Conservation (phyloP, 2,113 vertebrate species). For the Lasiurus cinereus region DNA sequence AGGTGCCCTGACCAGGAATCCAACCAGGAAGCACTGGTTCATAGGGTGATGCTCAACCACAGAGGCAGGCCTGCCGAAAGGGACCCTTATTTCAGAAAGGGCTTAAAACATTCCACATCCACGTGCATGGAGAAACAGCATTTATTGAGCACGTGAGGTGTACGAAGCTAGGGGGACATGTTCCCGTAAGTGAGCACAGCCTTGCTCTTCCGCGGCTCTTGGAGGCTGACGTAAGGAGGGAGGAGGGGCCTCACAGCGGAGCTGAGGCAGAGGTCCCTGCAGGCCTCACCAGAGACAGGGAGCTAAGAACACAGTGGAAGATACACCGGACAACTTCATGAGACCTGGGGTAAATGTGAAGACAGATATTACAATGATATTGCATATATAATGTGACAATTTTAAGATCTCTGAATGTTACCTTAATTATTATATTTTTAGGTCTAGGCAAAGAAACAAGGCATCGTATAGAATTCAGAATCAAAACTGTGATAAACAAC, state of each 20-base stretch:
- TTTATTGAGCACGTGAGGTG: neutral
- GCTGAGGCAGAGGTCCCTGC: neutral
- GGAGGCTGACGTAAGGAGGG: neutral
- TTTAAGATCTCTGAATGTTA: neutral
- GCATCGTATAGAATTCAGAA: no score
- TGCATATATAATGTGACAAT: no score
- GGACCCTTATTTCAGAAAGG: neutral
- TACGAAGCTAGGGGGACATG: neutral
- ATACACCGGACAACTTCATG: no score
- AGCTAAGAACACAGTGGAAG: no score
- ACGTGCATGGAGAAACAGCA: neutral
- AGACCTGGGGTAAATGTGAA: no score
- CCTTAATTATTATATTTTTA: neutral
- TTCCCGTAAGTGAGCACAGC: neutral
- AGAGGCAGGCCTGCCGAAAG: no score
- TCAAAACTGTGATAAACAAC: no score
- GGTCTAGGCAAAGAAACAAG: no score
- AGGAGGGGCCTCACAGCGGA: neutral
- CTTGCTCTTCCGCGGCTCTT: neutral
- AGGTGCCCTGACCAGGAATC: no score
- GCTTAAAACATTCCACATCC: neutral
- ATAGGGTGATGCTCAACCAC: no score
- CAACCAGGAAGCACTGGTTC: no score
- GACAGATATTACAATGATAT: no score
- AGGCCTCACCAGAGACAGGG: neutral